Conservation (phyloP, 1,140 invertebrate species). For the Lasaia peninsularis region DNA sequence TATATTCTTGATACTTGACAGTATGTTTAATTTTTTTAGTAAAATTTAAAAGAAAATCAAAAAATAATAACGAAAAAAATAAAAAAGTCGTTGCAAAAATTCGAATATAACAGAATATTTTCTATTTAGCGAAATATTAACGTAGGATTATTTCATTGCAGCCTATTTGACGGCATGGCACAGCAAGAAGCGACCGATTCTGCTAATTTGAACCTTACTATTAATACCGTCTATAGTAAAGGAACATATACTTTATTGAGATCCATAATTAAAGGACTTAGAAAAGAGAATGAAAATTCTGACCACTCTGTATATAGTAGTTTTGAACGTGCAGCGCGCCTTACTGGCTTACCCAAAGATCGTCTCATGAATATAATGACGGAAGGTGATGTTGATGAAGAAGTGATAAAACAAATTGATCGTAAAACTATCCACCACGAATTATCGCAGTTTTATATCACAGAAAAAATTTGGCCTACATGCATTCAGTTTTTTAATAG, state of each 20-base stretch:
- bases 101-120: too few species aligned
- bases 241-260: conserved; percentile 19
- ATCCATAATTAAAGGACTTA: conserved; percentile 13
- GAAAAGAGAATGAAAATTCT: conserved; percentile 6
- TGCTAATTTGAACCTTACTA: background rate
- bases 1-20: too few species aligned
- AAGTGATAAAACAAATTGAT: conserved; percentile 17
- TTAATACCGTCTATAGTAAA: conserved; percentile 1
- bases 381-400: background rate
- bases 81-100: too few species aligned
- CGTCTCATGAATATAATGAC: conserved; percentile 13
- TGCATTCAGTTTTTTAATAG: conserved; percentile 26
- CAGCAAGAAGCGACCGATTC: too few species aligned
- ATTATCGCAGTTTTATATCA: conserved; percentile 23
- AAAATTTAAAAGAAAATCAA: too few species aligned
- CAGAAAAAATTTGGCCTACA: conserved; percentile 23
- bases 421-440: conserved; percentile 24
- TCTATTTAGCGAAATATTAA: too few species aligned
- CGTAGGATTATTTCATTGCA: too few species aligned
- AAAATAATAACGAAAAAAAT: too few species aligned
- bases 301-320: background rate
- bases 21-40: too few species aligned
- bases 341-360: conserved; percentile 21
- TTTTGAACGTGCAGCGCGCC: conserved; percentile 14
- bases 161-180: too few species aligned